phyloP scores from a whole-genome alignment of 2,797 vertebrate genomes.

The Rhinatrema bivittatum region DNA sequence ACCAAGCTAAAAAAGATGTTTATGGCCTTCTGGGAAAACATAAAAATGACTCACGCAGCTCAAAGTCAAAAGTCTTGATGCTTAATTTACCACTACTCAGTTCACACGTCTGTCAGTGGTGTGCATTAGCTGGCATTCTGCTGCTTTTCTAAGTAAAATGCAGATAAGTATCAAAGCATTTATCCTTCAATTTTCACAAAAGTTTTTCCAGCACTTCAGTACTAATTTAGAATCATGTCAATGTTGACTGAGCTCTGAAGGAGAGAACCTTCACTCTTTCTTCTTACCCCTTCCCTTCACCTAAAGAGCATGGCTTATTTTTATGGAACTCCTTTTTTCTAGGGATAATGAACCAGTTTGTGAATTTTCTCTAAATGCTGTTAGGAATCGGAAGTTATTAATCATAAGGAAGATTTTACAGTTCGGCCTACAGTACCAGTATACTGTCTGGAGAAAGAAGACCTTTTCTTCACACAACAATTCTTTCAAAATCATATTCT shows the following conservation, averaged over 20 bases:
- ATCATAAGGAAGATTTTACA: too few relatives aligned
- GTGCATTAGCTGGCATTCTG: neutral
- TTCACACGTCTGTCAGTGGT: neutral
- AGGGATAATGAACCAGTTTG: too few relatives aligned
- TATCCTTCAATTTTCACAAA: conserved; percentile 27
- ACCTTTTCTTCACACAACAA: too few relatives aligned
- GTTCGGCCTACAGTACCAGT: too few relatives aligned
- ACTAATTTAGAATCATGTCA: conserved; percentile 24
- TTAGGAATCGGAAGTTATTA: too few relatives aligned
- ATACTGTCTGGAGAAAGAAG: too few relatives aligned
- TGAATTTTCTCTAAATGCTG: too few relatives aligned
- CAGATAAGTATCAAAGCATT: neutral
- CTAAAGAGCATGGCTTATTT: too few relatives aligned
- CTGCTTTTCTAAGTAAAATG: neutral
- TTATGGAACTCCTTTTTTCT: too few relatives aligned
- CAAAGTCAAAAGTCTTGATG: conserved; percentile 6
- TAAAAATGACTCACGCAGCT: neutral
- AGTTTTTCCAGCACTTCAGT: conserved; percentile 21
- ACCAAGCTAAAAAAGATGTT: conserved; percentile 4
- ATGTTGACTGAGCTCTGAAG: conserved; percentile 20
- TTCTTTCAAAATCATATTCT: too few relatives aligned
- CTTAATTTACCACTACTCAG: conserved; percentile 5
- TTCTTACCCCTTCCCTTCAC: too few relatives aligned
- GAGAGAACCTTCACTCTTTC: too few relatives aligned
- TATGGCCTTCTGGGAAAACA: conserved; percentile 2